Percentiles rank a stretch among this genome's conserved stretches.
phyloP scores from a whole-genome alignment of 2,888 invertebrate species.

The Tineola bisselliella region DNA sequence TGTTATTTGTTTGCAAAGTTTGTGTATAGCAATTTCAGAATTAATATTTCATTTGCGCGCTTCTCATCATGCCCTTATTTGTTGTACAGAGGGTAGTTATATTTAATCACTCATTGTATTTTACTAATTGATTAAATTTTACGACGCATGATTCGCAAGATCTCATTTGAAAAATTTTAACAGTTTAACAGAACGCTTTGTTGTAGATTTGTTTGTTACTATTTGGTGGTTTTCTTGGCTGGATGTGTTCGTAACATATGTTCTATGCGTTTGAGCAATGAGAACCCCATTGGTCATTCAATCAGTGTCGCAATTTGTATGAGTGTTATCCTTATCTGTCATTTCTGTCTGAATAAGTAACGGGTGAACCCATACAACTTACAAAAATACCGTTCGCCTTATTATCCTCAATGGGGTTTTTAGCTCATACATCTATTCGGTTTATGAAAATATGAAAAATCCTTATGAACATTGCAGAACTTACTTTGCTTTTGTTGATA shows the following conservation, averaged over 20 bases:
- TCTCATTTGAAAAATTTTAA: background rate
- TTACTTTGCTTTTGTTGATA: background rate
- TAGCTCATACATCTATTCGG: constrained; percentile 29
- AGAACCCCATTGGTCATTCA: constrained; percentile 41
- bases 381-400: constrained; percentile 50
- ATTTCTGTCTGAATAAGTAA: constrained; percentile 42
- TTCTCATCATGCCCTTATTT: constrained; percentile 43
- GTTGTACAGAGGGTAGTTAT: constrained; percentile 49
- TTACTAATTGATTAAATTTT: constrained; percentile 33
- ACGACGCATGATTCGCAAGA: background rate
- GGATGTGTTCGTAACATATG: too few species aligned
- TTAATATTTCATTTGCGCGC: constrained; percentile 28
- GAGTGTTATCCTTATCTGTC: constrained; percentile 52
- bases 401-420: constrained; percentile 50
- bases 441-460: background rate
- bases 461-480: background rate
- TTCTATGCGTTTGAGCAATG: too few species aligned
- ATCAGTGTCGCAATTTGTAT: constrained; percentile 38
- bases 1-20: constrained; percentile 15
- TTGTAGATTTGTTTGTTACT: background rate
- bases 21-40: constrained; percentile 34
- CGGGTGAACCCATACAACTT: constrained; percentile 41
- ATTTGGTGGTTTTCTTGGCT: too few species aligned
- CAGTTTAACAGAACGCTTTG: background rate
- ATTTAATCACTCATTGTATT: constrained; percentile 60